Percentiles rank a stretch among this genome's conserved stretches.
phyloP scores from a whole-genome alignment of 2,797 vertebrate genomes.

The Carcharodon carcharias region DNA sequence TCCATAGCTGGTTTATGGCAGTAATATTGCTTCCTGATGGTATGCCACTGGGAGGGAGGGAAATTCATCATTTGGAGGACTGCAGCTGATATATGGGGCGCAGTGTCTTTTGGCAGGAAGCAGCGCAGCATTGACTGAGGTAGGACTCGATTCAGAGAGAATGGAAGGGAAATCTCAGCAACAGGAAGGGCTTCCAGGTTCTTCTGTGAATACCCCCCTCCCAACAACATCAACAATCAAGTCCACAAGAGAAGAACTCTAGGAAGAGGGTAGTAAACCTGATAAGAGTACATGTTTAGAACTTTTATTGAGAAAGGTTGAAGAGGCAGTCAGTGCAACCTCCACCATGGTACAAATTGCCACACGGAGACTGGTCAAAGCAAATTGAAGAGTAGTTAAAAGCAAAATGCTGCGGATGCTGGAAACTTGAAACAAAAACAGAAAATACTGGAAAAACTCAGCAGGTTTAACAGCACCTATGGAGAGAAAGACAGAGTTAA shows the following conservation, averaged over 20 bases:
- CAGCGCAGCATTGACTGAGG: not conserved
- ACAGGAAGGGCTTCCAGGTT: not conserved
- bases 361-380: not conserved
- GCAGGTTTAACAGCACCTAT: no score
- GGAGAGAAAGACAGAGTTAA: no score
- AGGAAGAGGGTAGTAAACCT: not conserved
- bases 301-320: not conserved
- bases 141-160: not conserved
- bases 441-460: no score
- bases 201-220: not conserved
- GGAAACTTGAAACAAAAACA: no score
- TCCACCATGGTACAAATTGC: not conserved
- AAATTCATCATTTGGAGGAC: not conserved
- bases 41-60: not conserved
- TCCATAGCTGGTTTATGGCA: not conserved
- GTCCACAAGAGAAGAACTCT: not conserved
- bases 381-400: no score
- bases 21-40: not conserved
- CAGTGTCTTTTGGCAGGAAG: not conserved
- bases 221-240: not conserved
- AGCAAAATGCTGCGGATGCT: no score
- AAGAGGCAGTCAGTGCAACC: not conserved
- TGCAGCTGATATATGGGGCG: not conserved
- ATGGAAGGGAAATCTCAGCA: no score
- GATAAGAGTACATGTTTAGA: not conserved